A percentile compares a stretch with the other conserved stretches of the same genome.
Evolutionary conservation across 2,797 vertebrate species (phyloP).

Genomic region (Triplophysa bombifrons): DNA sequence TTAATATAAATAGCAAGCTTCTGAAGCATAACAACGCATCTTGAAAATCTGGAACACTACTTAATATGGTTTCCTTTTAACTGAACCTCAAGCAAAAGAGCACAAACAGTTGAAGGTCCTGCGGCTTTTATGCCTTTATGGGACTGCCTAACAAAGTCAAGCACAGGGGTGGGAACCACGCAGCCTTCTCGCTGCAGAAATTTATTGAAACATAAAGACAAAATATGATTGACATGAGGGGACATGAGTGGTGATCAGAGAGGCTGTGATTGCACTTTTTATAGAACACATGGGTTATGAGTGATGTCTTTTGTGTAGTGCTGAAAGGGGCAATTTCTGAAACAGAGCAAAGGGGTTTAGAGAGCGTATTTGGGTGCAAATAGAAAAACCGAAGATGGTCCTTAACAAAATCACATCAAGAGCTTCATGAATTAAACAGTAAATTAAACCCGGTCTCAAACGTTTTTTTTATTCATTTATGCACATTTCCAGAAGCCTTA

Average conservation of each 20-base stretch:
- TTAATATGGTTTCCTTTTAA: slow-evolving; percentile 31
- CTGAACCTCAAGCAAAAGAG: slow-evolving; percentile 24
- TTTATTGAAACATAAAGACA: slow-evolving; percentile 42
- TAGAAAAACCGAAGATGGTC: slow-evolving; percentile 19
- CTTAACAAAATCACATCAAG: slow-evolving; percentile 29
- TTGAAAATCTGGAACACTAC: slow-evolving; percentile 31
- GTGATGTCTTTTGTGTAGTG: slow-evolving; percentile 39
- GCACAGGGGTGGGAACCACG: neutral
- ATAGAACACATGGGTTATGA: slow-evolving; percentile 41
- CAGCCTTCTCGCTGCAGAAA: slow-evolving; percentile 10
- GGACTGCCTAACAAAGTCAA: slow-evolving; percentile 43
- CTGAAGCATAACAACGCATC: slow-evolving; percentile 26
- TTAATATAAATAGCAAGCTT: slow-evolving; percentile 44
- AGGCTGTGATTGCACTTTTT: slow-evolving; percentile 39
- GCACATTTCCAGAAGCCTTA: slow-evolving; percentile 42
- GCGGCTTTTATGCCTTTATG: slow-evolving; percentile 19
- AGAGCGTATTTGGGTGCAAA: slow-evolving; percentile 17
- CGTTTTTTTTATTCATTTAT: slow-evolving; percentile 13
- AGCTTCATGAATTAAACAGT: slow-evolving; percentile 39
- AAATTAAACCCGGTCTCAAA: slow-evolving; percentile 21
- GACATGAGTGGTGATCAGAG: slow-evolving; percentile 45
- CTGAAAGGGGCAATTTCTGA: slow-evolving; percentile 6
- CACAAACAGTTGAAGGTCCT: neutral
- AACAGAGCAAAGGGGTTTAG: neutral
- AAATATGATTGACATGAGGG: slow-evolving; percentile 31